These are phyloP conservation scores for Chlamydotis undulata DNA, from an alignment of 2,113 vertebrate genomes.

Conservation along the genomic window DNA sequence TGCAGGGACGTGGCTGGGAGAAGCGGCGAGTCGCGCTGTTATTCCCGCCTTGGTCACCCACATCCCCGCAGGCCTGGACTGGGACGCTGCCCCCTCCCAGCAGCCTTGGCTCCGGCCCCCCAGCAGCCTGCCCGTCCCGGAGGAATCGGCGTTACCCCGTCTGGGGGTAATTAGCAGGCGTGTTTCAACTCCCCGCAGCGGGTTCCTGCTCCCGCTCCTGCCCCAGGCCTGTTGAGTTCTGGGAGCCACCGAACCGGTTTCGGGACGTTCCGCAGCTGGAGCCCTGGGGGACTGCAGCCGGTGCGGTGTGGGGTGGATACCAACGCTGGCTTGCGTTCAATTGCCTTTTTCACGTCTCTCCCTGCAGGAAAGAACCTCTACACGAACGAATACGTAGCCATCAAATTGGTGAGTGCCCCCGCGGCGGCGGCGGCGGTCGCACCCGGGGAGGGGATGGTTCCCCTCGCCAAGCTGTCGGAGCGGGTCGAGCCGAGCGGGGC, in stretches of 20 bases:
- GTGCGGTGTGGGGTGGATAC: not conserved
- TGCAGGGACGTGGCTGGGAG: not conserved
- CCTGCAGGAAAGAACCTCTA: slow-evolving; percentile 89
- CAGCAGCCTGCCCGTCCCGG: not conserved
- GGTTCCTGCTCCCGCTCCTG: not conserved
- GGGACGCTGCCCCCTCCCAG: not conserved
- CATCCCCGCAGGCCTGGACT: not conserved
- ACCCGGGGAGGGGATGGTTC: not conserved
- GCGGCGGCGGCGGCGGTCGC: too few species aligned
- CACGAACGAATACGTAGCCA: slow-evolving; percentile 96
- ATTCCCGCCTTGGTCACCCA: not conserved
- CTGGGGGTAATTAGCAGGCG: not conserved
- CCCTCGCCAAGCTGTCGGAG: fast-evolving
- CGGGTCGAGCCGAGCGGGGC: fast-evolving
- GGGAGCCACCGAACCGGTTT: not conserved
- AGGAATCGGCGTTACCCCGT: not conserved
- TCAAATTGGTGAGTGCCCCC: slow-evolving; percentile 88
- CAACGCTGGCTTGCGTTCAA: not conserved
- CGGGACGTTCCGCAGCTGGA: not conserved
- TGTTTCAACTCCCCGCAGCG: not conserved
- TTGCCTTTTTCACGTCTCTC: not conserved
- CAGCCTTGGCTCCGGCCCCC: not conserved
- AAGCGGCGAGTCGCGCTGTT: not conserved
- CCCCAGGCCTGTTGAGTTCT: not conserved
- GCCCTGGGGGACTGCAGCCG: fast-evolving